Conservation (phyloP, 2,113 vertebrate genomes). For the Probosciger aterrimus region DNA sequence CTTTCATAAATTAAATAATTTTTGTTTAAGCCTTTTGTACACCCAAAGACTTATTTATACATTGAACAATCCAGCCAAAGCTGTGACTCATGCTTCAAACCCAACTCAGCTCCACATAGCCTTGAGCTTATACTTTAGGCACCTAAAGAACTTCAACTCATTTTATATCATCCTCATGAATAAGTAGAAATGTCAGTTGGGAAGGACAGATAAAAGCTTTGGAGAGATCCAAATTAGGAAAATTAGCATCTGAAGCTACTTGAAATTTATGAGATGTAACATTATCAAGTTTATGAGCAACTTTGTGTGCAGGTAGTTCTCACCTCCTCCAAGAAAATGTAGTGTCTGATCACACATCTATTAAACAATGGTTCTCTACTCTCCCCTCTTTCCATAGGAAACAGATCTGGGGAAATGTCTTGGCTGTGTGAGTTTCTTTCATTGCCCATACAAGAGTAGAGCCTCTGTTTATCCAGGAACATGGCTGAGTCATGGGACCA, state of each 20-base stretch:
- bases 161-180: neutral
- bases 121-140: neutral
- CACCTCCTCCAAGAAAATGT: neutral
- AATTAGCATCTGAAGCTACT: neutral
- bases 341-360: neutral
- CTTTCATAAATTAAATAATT: conserved; percentile 6
- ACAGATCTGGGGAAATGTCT: neutral
- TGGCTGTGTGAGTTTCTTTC: neutral
- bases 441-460: neutral
- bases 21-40: conserved; percentile 41
- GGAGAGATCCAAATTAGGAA: neutral
- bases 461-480: neutral
- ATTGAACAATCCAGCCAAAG: neutral
- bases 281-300: neutral
- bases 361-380: neutral
- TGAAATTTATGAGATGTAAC: neutral
- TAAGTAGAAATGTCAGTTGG: neutral
- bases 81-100: neutral
- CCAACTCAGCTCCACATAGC: neutral
- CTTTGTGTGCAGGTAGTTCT: neutral
- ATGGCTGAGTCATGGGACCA: neutral
- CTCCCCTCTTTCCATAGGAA: neutral
- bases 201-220: neutral
- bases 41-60: neutral
- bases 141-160: neutral